These are phyloP conservation scores for Hirudinaria manillensis DNA, from an alignment of 2,888 invertebrate genomes.

Conservation along the genomic window DNA sequence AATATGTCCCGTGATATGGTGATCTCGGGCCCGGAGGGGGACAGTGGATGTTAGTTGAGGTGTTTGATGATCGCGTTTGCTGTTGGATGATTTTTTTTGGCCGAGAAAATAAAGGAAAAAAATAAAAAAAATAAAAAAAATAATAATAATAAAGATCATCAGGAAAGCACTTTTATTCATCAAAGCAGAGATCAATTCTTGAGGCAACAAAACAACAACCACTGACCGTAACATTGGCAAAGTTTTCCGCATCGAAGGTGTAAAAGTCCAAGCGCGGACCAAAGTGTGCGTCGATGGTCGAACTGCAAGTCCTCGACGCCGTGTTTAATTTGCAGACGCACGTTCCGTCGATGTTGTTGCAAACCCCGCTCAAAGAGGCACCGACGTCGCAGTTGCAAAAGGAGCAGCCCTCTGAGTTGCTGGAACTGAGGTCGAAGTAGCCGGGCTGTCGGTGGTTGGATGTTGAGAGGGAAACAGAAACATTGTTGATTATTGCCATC, in stretches of 20 bases:
- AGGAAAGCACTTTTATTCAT: no score
- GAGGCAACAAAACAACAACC: no score
- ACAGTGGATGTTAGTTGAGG: no score
- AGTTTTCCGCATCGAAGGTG: conserved; percentile 42
- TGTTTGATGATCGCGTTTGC: no score
- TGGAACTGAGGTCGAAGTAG: conserved; percentile 37
- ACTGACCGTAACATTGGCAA: conserved; percentile 33
- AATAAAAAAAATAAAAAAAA: no score
- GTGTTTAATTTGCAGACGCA: conserved; percentile 41
- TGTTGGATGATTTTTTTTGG: no score
- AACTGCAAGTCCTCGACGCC: conserved; percentile 39
- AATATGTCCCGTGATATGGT: no score
- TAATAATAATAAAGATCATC: no score
- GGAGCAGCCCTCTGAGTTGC: conserved; percentile 42
- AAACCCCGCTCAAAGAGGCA: conserved; percentile 36
- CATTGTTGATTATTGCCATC: background rate
- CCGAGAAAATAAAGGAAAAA: no score
- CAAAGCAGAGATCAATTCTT: no score
- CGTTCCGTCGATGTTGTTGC: conserved; percentile 38
- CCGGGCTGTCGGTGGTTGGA: conserved; percentile 34
- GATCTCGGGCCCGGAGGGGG: no score
- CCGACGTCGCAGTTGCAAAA: conserved; percentile 43
- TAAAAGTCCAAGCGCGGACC: conserved; percentile 42
- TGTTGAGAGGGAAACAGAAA: background rate
- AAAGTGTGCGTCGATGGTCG: conserved; percentile 37